A percentile compares a stretch with the other conserved stretches of the same genome.
These are phyloP conservation scores for Neuroterus valhalla DNA, from an alignment of 1,140 invertebrate genomes.

Conservation along the genomic window DNA sequence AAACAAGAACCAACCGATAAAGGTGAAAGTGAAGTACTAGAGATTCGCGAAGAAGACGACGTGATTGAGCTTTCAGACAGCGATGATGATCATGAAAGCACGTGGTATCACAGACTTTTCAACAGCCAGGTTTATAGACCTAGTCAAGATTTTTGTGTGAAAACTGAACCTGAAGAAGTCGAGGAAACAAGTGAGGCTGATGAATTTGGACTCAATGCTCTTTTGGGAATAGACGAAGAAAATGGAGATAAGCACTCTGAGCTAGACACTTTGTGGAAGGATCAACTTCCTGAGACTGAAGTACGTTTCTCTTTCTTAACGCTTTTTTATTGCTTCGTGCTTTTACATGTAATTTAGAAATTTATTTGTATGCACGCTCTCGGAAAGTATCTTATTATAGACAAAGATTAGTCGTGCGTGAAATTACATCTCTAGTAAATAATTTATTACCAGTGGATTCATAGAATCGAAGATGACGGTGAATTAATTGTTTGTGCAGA, in stretches of 20 bases:
- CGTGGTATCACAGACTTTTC: neutral
- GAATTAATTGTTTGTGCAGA: too few species aligned
- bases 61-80: slow-evolving; percentile 11
- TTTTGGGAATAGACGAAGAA: neutral
- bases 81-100: neutral
- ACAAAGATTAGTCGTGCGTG: too few species aligned
- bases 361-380: too few species aligned
- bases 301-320: neutral
- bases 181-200: neutral
- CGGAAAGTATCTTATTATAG: too few species aligned
- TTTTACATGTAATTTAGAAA: neutral
- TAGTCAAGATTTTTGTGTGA: slow-evolving; percentile 9
- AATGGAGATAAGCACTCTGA: neutral
- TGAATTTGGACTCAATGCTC: neutral
- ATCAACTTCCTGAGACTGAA: neutral
- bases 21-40: neutral
- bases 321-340: neutral
- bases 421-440: too few species aligned
- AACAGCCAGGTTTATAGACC: slow-evolving; percentile 17
- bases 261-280: neutral
- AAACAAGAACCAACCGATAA: neutral
- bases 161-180: neutral
- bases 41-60: neutral
- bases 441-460: too few species aligned
- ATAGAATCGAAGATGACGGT: too few species aligned